These are phyloP conservation scores for Sebastes diploproa DNA, from an alignment of 2,797 vertebrate genomes.

Conservation along the genomic window DNA sequence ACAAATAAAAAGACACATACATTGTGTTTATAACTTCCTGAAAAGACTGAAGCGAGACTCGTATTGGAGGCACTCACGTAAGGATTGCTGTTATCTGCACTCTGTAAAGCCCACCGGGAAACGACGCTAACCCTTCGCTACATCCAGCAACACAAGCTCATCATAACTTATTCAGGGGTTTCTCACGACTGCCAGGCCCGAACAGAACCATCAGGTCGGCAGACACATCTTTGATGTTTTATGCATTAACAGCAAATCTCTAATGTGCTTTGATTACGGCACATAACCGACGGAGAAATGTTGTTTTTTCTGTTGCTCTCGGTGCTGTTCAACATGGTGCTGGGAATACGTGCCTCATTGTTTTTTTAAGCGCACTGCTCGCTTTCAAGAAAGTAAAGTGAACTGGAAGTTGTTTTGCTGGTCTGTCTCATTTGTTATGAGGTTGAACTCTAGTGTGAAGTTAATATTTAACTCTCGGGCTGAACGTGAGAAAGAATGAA, in stretches of 20 bases:
- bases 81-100: slow-evolving; percentile 53
- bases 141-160: slow-evolving; percentile 30
- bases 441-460: slow-evolving; percentile 3
- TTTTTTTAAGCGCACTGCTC: slow-evolving; percentile 7
- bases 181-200: slow-evolving; percentile 19
- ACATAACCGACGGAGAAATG: slow-evolving; percentile 2
- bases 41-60: slow-evolving; percentile 24
- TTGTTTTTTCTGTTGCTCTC: slow-evolving; percentile 26
- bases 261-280: slow-evolving; percentile 38
- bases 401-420: slow-evolving; percentile 14
- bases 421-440: neutral
- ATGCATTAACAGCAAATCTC: slow-evolving; percentile 44
- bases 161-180: slow-evolving; percentile 40
- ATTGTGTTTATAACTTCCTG: slow-evolving; percentile 44
- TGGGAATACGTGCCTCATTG: slow-evolving; percentile 5
- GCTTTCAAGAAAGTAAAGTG: neutral
- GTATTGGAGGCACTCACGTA: slow-evolving; percentile 14
- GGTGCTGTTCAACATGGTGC: neutral
- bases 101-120: slow-evolving; percentile 38
- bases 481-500: neutral
- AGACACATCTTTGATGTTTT: slow-evolving; percentile 48
- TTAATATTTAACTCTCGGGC: neutral
- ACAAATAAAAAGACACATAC: slow-evolving; percentile 57
- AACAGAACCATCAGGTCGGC: slow-evolving; percentile 25
- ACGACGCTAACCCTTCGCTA: slow-evolving; percentile 34